phyloP scores from a whole-genome alignment of 2,113 vertebrate genomes.

The Chionodraco myersi region DNA sequence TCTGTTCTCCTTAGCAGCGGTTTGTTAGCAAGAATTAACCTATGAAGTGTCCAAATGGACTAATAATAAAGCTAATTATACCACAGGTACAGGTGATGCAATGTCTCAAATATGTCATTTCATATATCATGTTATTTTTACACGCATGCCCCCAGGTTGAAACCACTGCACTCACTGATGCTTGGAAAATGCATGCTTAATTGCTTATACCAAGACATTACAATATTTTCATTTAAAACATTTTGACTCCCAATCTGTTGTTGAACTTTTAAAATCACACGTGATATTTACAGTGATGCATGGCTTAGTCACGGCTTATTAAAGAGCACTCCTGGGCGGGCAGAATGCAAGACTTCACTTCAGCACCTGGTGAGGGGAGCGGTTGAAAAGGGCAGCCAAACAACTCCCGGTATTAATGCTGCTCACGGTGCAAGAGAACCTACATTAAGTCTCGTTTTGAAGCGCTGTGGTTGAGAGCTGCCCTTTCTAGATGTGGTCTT shows the following conservation, averaged over 20 bases:
- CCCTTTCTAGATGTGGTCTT: constrained; percentile 65
- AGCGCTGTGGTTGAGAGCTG: constrained; percentile 43
- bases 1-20: too few species aligned
- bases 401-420: constrained; percentile 50
- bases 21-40: too few species aligned
- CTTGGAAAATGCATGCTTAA: background rate
- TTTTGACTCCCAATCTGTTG: background rate
- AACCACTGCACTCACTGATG: background rate
- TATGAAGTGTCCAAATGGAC: too few species aligned
- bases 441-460: constrained; percentile 41
- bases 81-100: too few species aligned
- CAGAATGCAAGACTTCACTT: constrained; percentile 31
- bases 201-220: background rate
- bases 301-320: constrained; percentile 12
- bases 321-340: constrained; percentile 39
- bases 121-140: too few species aligned
- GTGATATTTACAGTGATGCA: constrained; percentile 52
- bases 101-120: too few species aligned
- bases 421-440: constrained; percentile 37
- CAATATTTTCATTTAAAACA: background rate
- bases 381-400: constrained; percentile 72
- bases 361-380: constrained; percentile 7
- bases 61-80: too few species aligned
- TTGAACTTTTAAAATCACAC: constrained; percentile 32
- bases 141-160: too few species aligned